Percentiles rank a stretch among this genome's conserved stretches.
Conservation (phyloP, 2,113 vertebrate genomes). For the Perca schrenkii region DNA sequence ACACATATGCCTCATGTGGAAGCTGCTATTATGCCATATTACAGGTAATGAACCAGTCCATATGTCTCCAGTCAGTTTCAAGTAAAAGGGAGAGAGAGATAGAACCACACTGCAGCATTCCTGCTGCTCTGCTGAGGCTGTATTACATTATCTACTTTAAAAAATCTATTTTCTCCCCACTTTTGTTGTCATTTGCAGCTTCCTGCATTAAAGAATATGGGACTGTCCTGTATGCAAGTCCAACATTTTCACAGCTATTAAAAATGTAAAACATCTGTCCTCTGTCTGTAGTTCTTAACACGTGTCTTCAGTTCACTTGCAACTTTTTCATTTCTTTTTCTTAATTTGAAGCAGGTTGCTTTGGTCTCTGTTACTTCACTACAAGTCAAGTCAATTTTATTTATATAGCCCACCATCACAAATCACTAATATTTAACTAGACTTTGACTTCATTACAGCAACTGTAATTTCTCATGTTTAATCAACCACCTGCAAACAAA, state of each 20-base stretch:
- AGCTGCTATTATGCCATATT: conserved; percentile 71
- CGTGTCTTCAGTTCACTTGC: background rate
- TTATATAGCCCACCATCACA: background rate
- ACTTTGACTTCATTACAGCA: no score
- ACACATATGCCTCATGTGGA: conserved; percentile 52
- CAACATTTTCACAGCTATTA: background rate
- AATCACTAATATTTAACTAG: background rate
- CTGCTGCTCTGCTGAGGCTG: background rate
- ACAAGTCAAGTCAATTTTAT: background rate
- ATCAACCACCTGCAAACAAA: no score
- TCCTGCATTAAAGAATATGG: background rate
- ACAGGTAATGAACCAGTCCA: conserved; percentile 76
- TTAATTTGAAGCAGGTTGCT: background rate
- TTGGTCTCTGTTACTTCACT: background rate
- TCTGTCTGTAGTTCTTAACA: background rate
- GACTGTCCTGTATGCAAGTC: background rate
- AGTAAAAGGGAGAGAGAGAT: conserved; percentile 29
- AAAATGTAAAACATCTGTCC: background rate
- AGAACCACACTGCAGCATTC: conserved; percentile 3
- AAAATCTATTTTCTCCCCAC: background rate
- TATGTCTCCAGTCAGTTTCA: conserved; percentile 67
- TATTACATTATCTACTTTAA: background rate
- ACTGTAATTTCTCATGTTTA: no score
- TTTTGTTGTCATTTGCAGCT: background rate
- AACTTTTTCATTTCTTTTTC: background rate